Percentiles rank a stretch among this genome's conserved stretches.
These are phyloP conservation scores for Drosophila setosimentum DNA, from an alignment of 2,888 invertebrate species.

Conservation along the genomic window DNA sequence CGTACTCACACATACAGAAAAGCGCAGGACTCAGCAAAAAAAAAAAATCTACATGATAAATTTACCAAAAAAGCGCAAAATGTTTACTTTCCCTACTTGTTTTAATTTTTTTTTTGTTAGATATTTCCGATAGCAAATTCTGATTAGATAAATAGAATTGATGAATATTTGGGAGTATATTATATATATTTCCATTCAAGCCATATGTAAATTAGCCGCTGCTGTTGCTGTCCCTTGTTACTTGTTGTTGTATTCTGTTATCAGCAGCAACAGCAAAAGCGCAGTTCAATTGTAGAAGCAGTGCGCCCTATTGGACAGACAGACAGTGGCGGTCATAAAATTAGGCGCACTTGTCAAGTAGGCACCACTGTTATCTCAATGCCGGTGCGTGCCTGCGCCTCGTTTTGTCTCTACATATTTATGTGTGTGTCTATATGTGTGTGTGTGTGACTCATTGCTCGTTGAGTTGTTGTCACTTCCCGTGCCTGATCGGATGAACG, in stretches of 20 bases:
- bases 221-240: conserved; percentile 29
- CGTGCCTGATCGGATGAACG: conserved; percentile 42
- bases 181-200: conserved; percentile 46
- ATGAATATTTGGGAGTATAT: conserved; percentile 43
- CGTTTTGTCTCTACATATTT: not conserved
- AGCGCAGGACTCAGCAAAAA: conserved; percentile 42
- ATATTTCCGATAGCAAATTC: conserved; percentile 47
- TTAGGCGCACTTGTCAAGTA: conserved; percentile 40
- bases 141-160: conserved; percentile 64
- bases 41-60: conserved; percentile 43
- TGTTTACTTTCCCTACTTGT: conserved; percentile 9
- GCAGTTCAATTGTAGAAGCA: conserved; percentile 54
- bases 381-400: conserved; percentile 46
- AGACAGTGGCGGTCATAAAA: conserved; percentile 65
- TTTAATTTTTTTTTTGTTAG: conserved; percentile 21
- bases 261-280: conserved; percentile 45
- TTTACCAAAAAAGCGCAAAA: conserved; percentile 46
- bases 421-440: not conserved
- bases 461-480: conserved; percentile 55
- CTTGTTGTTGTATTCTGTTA: conserved; percentile 35
- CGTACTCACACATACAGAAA: conserved; percentile 23
- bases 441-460: conserved; percentile 45
- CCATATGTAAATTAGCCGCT: conserved; percentile 74
- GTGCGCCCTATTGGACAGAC: conserved; percentile 59
- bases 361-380: conserved; percentile 48